phyloP scores from a whole-genome alignment of 1,140 invertebrate species.

The Thaumetopoea pityocampa region DNA sequence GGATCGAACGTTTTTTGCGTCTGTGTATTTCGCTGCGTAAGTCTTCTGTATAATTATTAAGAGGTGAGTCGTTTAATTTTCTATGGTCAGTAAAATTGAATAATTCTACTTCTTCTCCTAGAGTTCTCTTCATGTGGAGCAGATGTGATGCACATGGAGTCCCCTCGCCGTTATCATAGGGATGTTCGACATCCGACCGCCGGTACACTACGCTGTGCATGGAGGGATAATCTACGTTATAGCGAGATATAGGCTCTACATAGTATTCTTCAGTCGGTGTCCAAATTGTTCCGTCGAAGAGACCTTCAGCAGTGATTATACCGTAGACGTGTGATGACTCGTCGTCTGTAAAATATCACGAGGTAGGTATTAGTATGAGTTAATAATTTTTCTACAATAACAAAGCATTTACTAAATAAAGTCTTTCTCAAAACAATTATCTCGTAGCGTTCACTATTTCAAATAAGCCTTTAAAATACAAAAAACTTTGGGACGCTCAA shows the following conservation, averaged over 20 bases:
- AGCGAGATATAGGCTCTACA: slow-evolving; percentile 89
- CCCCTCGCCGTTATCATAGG: slow-evolving; percentile 53
- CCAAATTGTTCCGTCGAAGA: slow-evolving; percentile 92
- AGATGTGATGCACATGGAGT: slow-evolving; percentile 77
- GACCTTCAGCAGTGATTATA: slow-evolving; percentile 88
- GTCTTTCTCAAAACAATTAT: slow-evolving; percentile 17
- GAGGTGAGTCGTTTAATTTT: slow-evolving; percentile 30
- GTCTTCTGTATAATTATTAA: slow-evolving; percentile 49
- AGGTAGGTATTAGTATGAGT: neutral
- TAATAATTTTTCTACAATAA: neutral
- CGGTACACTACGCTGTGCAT: slow-evolving; percentile 91
- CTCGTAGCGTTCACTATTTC: slow-evolving; percentile 22
- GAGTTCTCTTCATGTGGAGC: slow-evolving; percentile 73
- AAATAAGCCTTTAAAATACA: slow-evolving; percentile 44
- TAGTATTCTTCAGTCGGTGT: slow-evolving; percentile 88
- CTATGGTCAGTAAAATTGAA: slow-evolving; percentile 54
- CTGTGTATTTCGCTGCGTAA: slow-evolving; percentile 55
- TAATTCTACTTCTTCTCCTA: slow-evolving; percentile 52
- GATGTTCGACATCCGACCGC: slow-evolving; percentile 85
- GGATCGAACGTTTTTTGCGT: slow-evolving; percentile 70
- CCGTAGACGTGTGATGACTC: slow-evolving; percentile 90
- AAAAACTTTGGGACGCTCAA: slow-evolving; percentile 34
- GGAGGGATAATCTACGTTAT: slow-evolving; percentile 77
- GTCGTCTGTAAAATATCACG: slow-evolving; percentile 81
- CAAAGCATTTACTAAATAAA: slow-evolving; percentile 6